Conservation (phyloP, 2,888 invertebrate genomes). For the Dugesia japonica region DNA sequence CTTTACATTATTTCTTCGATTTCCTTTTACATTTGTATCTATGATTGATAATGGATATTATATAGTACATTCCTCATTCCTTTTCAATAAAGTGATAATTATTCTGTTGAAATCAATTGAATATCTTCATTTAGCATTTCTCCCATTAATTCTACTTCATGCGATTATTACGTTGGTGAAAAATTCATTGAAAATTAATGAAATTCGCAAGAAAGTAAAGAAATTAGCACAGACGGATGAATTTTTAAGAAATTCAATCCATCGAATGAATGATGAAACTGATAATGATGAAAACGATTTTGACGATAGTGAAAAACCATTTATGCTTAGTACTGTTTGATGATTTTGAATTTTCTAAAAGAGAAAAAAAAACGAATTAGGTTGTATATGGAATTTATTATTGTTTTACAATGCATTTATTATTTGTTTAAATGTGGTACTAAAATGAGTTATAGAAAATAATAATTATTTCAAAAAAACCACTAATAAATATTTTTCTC, state of each 20-base stretch:
- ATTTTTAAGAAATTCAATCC: not conserved
- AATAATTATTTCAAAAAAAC: too few species aligned
- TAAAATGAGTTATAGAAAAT: too few species aligned
- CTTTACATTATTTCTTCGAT: not conserved
- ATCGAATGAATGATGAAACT: not conserved
- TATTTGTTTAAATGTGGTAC: not conserved
- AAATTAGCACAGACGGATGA: not conserved
- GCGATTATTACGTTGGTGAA: not conserved
- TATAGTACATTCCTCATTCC: not conserved
- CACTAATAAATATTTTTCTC: too few species aligned
- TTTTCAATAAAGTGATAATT: not conserved
- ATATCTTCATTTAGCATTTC: not conserved
- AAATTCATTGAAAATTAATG: not conserved
- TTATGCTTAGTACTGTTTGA: not conserved
- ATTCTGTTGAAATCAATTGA: not conserved
- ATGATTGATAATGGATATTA: not conserved
- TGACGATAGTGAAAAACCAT: not conserved
- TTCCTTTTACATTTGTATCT: not conserved
- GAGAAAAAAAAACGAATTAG: not conserved
- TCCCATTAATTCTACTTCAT: not conserved
- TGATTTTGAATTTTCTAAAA: not conserved
- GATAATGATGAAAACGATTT: not conserved
- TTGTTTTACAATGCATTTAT: not conserved
- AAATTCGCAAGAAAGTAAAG: not conserved
- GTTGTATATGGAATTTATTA: too few species aligned